Base-by-base conservation (phyloP, 1,140 invertebrate genomes). In the Parasteatoda tepidariorum region DNA sequence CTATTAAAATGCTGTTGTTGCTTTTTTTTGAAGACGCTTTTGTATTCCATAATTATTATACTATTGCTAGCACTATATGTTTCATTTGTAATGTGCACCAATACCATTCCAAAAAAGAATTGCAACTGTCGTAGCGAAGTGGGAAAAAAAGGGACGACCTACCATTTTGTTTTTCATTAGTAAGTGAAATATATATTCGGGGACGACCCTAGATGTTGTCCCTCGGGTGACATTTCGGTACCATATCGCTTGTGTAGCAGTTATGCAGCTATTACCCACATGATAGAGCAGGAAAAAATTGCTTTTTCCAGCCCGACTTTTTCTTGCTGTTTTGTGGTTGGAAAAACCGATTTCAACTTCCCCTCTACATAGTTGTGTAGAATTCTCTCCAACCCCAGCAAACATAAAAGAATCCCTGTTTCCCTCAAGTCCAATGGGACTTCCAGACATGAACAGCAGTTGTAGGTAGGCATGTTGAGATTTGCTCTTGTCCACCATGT, bases 201-300 rank as follows among this genome's bases (percentile, higher is more conserved):
- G 24, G 18, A 24, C 48, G 48, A 71, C 62, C 41, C 61, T 18
- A 26, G 24, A 5, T 54, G 24, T 33, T 24, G 78, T 82, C 76
- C 64, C 76, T 34, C 2, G 78, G 78, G 78, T n/a, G 67, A 26
- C 78, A 71, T 82, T 70, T 61, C n/a, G 24, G 41, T 30, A 59
- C 78, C 28, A 34, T n/a, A 55, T 48, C 66, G 78, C 66, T 82
- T 82, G 66, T 82, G 78, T 82, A 71, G 78, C 78, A 82, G 78
- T 82, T 82, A 82, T 70, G 38, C 78, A 7, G 78, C 78, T 82
- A 82, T 82, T 82, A 82, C 78, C 70, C 41, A 67, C 66, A 82
- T 82, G 78, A 82, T 82, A 82, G 78, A 82, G 66, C 66, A 67
- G 30, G 41, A 48, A 82, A 71, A 82, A 82, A 82, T 82, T 70